phyloP scores from a whole-genome alignment of 2,113 vertebrate species.

The Nycticebus coucang region DNA sequence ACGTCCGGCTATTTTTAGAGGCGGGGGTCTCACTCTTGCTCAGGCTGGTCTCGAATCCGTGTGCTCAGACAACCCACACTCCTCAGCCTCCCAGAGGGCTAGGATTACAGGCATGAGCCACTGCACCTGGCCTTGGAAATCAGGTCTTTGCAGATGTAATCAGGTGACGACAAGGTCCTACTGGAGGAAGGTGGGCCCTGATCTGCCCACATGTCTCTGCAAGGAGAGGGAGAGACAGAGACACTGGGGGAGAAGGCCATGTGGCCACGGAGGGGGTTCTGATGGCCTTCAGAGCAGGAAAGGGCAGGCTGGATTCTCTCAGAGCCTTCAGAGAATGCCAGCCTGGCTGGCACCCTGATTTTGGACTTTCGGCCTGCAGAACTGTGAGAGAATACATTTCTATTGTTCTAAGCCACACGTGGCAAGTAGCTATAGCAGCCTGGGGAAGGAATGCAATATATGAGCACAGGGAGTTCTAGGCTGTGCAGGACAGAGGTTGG shows the following conservation, averaged over 20 bases:
- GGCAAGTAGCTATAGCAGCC: fast-evolving
- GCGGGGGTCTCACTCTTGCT: too few species aligned
- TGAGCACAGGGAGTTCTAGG: fast-evolving
- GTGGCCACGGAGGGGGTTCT: fast-evolving
- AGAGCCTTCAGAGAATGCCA: neutral
- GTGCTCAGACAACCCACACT: too few species aligned
- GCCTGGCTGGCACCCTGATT: fast-evolving
- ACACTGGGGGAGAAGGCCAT: too few species aligned
- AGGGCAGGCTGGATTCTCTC: neutral
- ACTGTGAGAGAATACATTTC: neutral
- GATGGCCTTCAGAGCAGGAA: neutral
- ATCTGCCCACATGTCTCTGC: too few species aligned
- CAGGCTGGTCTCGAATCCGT: too few species aligned
- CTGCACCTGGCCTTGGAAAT: neutral
- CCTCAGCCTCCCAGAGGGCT: too few species aligned
- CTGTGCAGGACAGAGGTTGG: fast-evolving
- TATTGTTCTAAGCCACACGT: neutral
- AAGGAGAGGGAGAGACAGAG: neutral
- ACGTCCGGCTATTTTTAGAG: too few species aligned
- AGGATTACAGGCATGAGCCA: too few species aligned
- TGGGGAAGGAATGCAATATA: neutral
- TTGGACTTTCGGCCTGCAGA: neutral
- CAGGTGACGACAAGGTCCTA: fast-evolving
- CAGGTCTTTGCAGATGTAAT: neutral
- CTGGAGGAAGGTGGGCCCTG: neutral